phyloP scores from a whole-genome alignment of 1,140 invertebrate species.

The Drosophila grimshawi region DNA sequence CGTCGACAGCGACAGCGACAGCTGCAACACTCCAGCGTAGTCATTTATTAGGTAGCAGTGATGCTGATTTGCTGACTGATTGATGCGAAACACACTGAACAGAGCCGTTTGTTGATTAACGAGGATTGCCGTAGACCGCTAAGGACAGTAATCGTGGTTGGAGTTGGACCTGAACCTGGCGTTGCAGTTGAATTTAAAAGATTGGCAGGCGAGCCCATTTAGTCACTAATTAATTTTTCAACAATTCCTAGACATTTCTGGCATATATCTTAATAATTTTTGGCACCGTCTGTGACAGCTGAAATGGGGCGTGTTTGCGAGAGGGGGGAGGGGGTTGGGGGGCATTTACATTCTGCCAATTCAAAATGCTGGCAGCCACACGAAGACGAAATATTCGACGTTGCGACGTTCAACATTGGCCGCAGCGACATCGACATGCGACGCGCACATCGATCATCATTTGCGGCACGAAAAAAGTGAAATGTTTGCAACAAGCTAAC shows the following conservation, averaged over 20 bases:
- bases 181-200: conserved; percentile 28
- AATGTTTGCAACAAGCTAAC: conserved; percentile 55
- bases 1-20: conserved; percentile 1
- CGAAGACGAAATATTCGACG: conserved; percentile 37
- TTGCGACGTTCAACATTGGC: conserved; percentile 20
- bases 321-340: not conserved
- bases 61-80: conserved; percentile 15
- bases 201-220: conserved; percentile 52
- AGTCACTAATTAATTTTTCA: conserved; percentile 68
- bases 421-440: conserved; percentile 60
- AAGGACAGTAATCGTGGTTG: conserved; percentile 10
- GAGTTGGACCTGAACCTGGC: not conserved
- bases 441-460: conserved; percentile 79
- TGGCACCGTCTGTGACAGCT: conserved; percentile 57
- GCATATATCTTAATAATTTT: conserved; percentile 78
- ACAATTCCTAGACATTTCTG: conserved; percentile 41
- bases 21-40: conserved; percentile 25
- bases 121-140: conserved; percentile 33
- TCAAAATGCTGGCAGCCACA: conserved; percentile 49
- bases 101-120: conserved; percentile 62
- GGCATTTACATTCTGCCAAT: conserved; percentile 72
- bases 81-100: not conserved
- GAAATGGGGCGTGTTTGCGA: not conserved
- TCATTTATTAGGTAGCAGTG: conserved; percentile 64
- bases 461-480: conserved; percentile 79